Percentiles rank a stretch among this genome's conserved stretches.
Conservation (phyloP, 2,113 vertebrate genomes). For the Haemorhous mexicanus region DNA sequence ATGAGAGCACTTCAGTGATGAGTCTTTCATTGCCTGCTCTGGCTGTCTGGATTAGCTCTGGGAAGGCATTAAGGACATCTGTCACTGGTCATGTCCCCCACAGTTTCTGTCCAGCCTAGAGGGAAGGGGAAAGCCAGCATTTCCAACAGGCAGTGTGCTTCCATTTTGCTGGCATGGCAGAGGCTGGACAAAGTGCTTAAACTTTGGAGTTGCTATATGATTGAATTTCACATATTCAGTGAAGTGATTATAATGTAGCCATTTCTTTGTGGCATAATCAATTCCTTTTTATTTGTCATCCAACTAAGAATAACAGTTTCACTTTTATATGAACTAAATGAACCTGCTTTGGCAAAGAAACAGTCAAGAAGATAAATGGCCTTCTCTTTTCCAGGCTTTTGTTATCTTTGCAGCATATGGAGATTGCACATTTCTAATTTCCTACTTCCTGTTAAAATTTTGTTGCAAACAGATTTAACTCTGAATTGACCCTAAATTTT, state of each 20-base stretch:
- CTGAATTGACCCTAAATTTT: background rate
- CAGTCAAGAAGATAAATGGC: background rate
- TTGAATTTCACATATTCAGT: background rate
- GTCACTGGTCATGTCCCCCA: background rate
- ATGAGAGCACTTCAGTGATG: background rate
- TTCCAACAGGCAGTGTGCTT: background rate
- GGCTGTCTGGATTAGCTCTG: background rate
- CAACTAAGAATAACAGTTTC: background rate
- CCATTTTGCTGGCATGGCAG: background rate
- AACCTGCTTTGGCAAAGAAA: background rate
- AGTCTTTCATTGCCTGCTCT: background rate
- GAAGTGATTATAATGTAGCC: background rate
- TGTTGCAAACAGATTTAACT: background rate
- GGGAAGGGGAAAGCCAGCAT: background rate
- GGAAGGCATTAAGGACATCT: background rate
- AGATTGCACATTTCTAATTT: background rate
- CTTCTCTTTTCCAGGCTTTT: background rate
- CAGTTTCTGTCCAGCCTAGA: background rate
- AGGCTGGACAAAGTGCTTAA: background rate
- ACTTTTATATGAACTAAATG: background rate
- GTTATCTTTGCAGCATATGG: background rate
- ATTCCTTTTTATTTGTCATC: background rate
- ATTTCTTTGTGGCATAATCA: background rate
- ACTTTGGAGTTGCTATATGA: background rate
- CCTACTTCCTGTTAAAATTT: background rate